Evolutionary conservation across 2,888 invertebrate genomes (phyloP), one percentile per base, ranked within the genome.

Genomic region (Eupsilia transversa): DNA sequence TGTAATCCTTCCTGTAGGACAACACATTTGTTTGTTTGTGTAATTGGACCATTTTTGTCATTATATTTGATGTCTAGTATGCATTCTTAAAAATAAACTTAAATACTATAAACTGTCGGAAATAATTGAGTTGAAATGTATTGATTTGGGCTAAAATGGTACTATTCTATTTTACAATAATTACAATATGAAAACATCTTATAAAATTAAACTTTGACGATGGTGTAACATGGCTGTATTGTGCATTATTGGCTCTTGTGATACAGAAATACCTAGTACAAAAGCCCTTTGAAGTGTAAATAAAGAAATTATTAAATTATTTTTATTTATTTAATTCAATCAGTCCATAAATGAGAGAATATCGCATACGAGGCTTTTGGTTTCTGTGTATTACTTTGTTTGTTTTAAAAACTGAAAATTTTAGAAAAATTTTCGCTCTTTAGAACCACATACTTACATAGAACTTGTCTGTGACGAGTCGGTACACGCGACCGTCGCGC

Each of bases 401-500:
- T 46, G 1, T 61, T 61, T n/a, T n/a, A n/a, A n/a, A n/a, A n/a
- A n/a, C n/a, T n/a, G n/a, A n/a, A n/a, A n/a, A n/a, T n/a, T n/a
- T n/a, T n/a, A n/a, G n/a, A n/a, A n/a, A n/a, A 10, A 0, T 10
- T 20, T 20, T 30, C 27, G 27, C 17, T 9, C 17, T 61, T 20
- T 27, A 27, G 5, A 10, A n/a, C 17, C 23, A 10, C n/a, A 6
- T n/a, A 49, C 73, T 92, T 69, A 94, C 94, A 91, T 98, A 99
- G 90, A 98, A 98, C 41, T 92, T 88, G 82, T 97, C 96, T 0
- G 97, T 95, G 0, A 99, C 97, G 81, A 99, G 96, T 71, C 99
- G 96, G 93, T 99, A 99, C 7, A 99, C 98, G 86, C 98, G 96
- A 0, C 98, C 99, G 89, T 98, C 97, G 72, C 98, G 97, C 12